These are phyloP conservation scores for Spea bombifrons DNA, from an alignment of 2,113 vertebrate species.

Conservation along the genomic window DNA sequence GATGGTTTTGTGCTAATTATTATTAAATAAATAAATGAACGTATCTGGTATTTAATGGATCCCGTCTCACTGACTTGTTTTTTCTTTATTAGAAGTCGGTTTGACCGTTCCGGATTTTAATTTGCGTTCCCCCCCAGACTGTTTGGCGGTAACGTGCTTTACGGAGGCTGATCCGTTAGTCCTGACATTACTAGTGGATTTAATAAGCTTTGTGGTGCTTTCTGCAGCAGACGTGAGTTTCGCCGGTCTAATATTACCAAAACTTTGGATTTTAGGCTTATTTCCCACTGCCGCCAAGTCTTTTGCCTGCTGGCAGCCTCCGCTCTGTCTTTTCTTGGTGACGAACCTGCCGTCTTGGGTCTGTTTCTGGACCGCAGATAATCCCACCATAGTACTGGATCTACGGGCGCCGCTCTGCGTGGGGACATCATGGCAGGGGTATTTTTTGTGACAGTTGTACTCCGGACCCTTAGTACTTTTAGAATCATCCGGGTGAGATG, in stretches of 20 bases:
- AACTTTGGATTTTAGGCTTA: slow-evolving; percentile 51
- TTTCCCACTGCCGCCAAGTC: not conserved
- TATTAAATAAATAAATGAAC: too few species aligned
- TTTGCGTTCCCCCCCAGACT: slow-evolving; percentile 52
- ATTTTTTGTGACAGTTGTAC: slow-evolving; percentile 50
- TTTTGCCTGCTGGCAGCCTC: slow-evolving; percentile 42
- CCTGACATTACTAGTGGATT: slow-evolving; percentile 47
- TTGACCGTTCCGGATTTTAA: slow-evolving; percentile 54
- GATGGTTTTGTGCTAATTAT: too few species aligned
- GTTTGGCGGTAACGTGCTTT: slow-evolving; percentile 47
- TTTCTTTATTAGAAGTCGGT: slow-evolving; percentile 31
- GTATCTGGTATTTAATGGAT: too few species aligned
- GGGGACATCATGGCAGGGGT: not conserved
- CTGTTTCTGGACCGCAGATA: slow-evolving; percentile 42
- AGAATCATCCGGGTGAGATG: slow-evolving; percentile 26
- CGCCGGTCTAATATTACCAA: slow-evolving; percentile 55
- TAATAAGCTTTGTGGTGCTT: slow-evolving; percentile 49
- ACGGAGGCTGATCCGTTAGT: slow-evolving; percentile 54
- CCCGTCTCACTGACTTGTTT: not conserved
- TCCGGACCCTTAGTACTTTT: slow-evolving; percentile 48
- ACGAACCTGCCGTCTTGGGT: slow-evolving; percentile 38
- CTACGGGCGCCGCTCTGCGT: not conserved
- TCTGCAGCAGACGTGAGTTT: slow-evolving; percentile 10
- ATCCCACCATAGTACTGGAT: not conserved
- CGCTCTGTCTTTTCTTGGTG: slow-evolving; percentile 49